phyloP scores from a whole-genome alignment of 2,888 invertebrate genomes.

The Nomada flava region DNA sequence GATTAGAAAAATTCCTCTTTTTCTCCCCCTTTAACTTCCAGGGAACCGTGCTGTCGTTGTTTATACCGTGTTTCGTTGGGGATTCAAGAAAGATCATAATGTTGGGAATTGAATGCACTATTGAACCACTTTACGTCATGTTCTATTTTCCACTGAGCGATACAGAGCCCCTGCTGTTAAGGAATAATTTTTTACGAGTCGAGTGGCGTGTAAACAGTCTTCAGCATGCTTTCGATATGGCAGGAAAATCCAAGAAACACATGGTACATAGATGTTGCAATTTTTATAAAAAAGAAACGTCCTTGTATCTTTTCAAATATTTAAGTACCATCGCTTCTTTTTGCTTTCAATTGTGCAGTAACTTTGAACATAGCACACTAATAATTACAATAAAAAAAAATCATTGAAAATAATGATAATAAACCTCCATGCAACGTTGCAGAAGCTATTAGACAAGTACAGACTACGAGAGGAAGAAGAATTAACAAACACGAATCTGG shows the following conservation, averaged over 20 bases:
- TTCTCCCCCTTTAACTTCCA: conserved; percentile 27
- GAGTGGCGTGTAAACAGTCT: conserved; percentile 62
- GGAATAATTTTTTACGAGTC: conserved; percentile 66
- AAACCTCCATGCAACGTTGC: neutral
- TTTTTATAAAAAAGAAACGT: too few relatives aligned
- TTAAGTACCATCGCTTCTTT: neutral
- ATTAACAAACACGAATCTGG: conserved; percentile 49
- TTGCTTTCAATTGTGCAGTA: too few relatives aligned
- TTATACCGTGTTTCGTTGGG: conserved; percentile 82
- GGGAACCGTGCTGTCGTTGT: conserved; percentile 81
- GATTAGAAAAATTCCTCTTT: neutral
- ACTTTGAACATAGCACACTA: too few relatives aligned
- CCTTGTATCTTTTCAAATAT: neutral
- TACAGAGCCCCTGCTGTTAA: conserved; percentile 69
- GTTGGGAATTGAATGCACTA: conserved; percentile 79
- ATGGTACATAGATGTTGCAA: conserved; percentile 20
- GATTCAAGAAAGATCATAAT: conserved; percentile 71
- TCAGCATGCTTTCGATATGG: conserved; percentile 17
- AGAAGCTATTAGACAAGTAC: conserved; percentile 49
- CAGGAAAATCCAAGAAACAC: neutral
- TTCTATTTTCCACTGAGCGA: conserved; percentile 78
- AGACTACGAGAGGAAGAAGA: conserved; percentile 40
- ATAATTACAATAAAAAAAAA: neutral
- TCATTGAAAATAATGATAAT: neutral
- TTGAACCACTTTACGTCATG: conserved; percentile 79